phyloP scores from a whole-genome alignment of 1,140 invertebrate genomes.

The Spodoptera frugiperda region DNA sequence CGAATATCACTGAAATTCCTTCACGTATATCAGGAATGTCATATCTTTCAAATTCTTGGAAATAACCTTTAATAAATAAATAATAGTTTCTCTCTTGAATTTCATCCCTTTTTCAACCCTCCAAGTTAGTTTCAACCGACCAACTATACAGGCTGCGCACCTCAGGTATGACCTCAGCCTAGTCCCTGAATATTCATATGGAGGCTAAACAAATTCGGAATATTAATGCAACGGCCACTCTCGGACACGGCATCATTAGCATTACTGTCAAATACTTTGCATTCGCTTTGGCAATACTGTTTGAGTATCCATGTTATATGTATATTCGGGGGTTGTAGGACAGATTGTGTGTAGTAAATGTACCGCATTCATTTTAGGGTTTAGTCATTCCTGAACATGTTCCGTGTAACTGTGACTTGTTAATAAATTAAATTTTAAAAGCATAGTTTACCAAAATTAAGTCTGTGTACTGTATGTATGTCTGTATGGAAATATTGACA shows the following conservation, averaged over 20 bases:
- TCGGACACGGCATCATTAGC: slow-evolving; percentile 12
- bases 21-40: no score
- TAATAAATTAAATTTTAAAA: no score
- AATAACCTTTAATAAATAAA: no score
- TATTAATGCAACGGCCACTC: slow-evolving; percentile 39
- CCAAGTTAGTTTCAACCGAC: neutral
- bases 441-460: no score
- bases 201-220: slow-evolving; percentile 35
- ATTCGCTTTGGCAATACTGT: slow-evolving; percentile 25
- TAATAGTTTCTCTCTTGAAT: no score
- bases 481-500: neutral
- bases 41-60: no score
- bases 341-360: neutral
- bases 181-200: slow-evolving; percentile 33
- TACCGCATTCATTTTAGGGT: neutral
- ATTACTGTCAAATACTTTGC: slow-evolving; percentile 42
- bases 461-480: neutral
- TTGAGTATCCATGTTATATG: slow-evolving; percentile 22
- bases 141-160: neutral
- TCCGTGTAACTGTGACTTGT: no score
- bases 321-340: slow-evolving; percentile 2
- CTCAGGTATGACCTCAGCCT: slow-evolving; percentile 5
- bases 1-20: no score
- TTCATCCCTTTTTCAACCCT: slow-evolving; percentile 5
- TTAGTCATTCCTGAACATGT: neutral